Evolutionary conservation across 2,113 vertebrate genomes (phyloP).

Genomic region (Anarhynchus alexandrinus): DNA sequence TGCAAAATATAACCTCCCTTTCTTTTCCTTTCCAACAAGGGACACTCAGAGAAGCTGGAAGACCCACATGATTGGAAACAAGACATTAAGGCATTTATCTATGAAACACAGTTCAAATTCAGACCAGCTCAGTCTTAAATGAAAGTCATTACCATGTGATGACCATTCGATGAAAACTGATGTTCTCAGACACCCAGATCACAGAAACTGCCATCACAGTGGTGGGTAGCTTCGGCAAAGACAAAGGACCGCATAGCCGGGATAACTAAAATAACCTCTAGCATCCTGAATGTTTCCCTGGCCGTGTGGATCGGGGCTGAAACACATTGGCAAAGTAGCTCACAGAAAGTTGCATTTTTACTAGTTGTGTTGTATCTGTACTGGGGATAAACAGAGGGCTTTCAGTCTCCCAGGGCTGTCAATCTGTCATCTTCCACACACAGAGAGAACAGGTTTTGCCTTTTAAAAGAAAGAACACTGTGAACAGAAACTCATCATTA

Average conservation of each 20-base stretch:
- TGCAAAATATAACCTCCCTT: not conserved
- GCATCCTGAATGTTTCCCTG: not conserved
- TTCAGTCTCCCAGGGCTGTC: slow-evolving; percentile 47
- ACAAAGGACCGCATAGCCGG: not conserved
- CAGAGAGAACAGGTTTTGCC: slow-evolving; percentile 41
- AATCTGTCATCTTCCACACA: slow-evolving; percentile 45
- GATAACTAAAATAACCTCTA: not conserved
- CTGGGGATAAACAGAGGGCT: slow-evolving; percentile 49
- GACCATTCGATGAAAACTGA: not conserved
- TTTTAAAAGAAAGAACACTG: slow-evolving; percentile 59
- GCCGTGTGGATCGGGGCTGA: not conserved
- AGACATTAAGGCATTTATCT: not conserved
- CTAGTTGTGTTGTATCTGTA: not conserved
- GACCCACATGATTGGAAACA: not conserved
- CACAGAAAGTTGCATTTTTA: not conserved
- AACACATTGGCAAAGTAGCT: not conserved
- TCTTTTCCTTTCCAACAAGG: not conserved
- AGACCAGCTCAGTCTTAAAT: not conserved
- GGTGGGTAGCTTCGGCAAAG: not conserved
- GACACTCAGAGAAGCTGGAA: not conserved
- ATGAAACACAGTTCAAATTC: not conserved
- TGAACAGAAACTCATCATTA: slow-evolving; percentile 57
- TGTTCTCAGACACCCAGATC: not conserved
- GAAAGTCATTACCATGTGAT: not conserved
- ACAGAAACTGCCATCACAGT: not conserved